phyloP scores from a whole-genome alignment of 2,113 vertebrate species.

The Amphiprion ocellaris region DNA sequence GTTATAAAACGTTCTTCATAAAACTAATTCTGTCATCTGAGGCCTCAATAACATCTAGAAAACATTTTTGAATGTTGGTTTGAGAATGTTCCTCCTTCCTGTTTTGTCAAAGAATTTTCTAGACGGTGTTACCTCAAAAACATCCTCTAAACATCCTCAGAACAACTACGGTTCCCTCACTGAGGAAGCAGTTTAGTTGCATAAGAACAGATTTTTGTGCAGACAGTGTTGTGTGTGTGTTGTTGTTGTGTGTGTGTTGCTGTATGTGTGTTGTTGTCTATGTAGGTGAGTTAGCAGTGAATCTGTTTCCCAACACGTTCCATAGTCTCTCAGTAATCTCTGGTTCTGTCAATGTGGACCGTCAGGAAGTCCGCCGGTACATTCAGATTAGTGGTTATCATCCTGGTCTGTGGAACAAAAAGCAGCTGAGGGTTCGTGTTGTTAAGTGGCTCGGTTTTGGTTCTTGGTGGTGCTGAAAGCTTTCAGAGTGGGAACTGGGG shows the following conservation, averaged over 20 bases:
- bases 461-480: slow-evolving; percentile 66
- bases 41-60: too few relatives aligned
- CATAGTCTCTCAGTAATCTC: slow-evolving; percentile 26
- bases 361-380: slow-evolving; percentile 60
- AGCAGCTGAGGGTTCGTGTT: slow-evolving; percentile 72
- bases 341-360: slow-evolving; percentile 34
- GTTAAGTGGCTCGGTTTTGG: slow-evolving; percentile 74
- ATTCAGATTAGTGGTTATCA: slow-evolving; percentile 71
- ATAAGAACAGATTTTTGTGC: too few relatives aligned
- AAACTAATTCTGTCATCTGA: too few relatives aligned
- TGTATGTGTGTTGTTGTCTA: slow-evolving; percentile 5
- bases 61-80: too few relatives aligned
- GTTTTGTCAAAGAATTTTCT: too few relatives aligned
- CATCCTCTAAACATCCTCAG: too few relatives aligned
- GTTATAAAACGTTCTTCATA: too few relatives aligned
- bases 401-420: slow-evolving; percentile 42
- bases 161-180: too few relatives aligned
- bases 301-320: slow-evolving; percentile 44
- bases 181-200: too few relatives aligned
- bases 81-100: too few relatives aligned
- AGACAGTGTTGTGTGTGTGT: slow-evolving; percentile 25
- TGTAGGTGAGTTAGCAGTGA: slow-evolving; percentile 57
- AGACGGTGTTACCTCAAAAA: too few relatives aligned
- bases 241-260: slow-evolving; percentile 28
- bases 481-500: slow-evolving; percentile 60